Percentiles rank a stretch among this genome's conserved stretches.
These are phyloP conservation scores for Eretmochelys imbricata DNA, from an alignment of 2,113 vertebrate species.

Conservation along the genomic window DNA sequence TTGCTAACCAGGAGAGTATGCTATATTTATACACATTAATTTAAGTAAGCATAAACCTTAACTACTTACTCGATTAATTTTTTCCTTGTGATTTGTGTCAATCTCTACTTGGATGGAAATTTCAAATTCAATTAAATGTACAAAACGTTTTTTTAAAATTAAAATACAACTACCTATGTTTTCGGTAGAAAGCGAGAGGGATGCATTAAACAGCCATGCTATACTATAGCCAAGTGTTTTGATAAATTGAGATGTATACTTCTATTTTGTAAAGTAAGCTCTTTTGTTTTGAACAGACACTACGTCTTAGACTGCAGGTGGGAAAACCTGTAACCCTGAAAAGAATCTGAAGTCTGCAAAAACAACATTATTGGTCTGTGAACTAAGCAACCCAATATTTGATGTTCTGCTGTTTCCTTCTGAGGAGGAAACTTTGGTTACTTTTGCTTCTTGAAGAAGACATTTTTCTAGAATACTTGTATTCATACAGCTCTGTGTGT, in stretches of 20 bases:
- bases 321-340: not conserved
- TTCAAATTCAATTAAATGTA: not conserved
- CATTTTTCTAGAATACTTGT: conserved; percentile 45
- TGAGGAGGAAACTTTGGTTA: conserved; percentile 54
- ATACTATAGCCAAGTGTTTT: not conserved
- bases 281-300: conserved; percentile 18
- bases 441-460: conserved; percentile 77
- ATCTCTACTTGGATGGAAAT: not conserved
- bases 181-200: not conserved
- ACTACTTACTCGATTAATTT: not conserved
- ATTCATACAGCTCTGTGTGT: conserved; percentile 29
- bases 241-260: not conserved
- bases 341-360: not conserved
- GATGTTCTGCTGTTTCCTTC: conserved; percentile 58
- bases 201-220: not conserved
- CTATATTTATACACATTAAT: not conserved
- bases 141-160: not conserved
- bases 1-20: not conserved
- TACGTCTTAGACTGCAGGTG: not conserved
- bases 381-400: not conserved
- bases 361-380: not conserved
- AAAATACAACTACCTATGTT: not conserved
- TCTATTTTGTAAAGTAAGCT: not conserved
- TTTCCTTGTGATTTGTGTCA: not conserved
- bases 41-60: not conserved